Conservation (phyloP, 2,888 invertebrate species). For the Endomychus coccineus region DNA sequence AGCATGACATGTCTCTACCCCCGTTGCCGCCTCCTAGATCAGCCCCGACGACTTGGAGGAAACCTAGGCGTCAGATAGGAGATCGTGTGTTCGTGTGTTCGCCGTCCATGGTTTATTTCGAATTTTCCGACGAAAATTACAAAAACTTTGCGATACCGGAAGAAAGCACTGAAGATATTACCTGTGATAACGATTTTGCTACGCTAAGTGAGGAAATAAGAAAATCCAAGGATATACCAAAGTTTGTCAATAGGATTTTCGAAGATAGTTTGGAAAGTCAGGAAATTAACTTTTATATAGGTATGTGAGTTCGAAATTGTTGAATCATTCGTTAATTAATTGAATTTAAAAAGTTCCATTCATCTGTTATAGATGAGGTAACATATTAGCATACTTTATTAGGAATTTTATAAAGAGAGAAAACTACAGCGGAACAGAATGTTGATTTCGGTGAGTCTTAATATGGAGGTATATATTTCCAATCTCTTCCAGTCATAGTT, state of each 20-base stretch:
- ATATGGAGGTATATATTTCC: no score
- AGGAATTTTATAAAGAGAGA: no score
- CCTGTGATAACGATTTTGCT: conserved; percentile 20
- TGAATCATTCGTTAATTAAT: no score
- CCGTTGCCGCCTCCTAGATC: conserved; percentile 42
- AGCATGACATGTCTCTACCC: conserved; percentile 16
- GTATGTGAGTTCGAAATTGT: no score
- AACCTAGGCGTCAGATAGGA: conserved; percentile 52
- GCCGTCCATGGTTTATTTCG: conserved; percentile 50
- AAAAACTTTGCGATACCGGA: conserved; percentile 12
- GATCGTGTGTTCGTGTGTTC: conserved; percentile 55
- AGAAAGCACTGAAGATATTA: conserved; percentile 15
- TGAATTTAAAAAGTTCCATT: no score
- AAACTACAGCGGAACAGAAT: no score
- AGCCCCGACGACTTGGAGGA: conserved; percentile 46
- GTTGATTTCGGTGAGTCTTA: no score
- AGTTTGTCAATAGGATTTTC: conserved; percentile 34
- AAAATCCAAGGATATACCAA: conserved; percentile 30
- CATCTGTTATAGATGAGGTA: no score
- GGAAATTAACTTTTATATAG: conserved; percentile 40
- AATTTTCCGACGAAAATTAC: conserved; percentile 29
- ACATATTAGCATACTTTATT: no score
- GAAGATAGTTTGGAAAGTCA: conserved; percentile 38
- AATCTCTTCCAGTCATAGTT: no score
- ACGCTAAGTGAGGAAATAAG: conserved; percentile 24